Base-by-base conservation (phyloP, 2,888 invertebrate species). In the Pemphredon lugubris region DNA sequence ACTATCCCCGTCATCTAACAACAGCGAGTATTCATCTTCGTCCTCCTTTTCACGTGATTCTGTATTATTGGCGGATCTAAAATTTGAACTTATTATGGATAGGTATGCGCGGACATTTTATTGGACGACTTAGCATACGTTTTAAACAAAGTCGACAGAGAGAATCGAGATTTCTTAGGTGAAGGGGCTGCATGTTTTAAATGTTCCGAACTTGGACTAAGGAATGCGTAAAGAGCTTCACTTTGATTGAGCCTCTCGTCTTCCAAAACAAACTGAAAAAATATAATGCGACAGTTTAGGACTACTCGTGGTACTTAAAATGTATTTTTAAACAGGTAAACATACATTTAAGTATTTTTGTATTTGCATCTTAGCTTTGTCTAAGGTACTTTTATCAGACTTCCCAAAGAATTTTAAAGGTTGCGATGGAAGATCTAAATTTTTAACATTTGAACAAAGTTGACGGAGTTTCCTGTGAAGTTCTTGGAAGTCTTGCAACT, bases 191-290 rank as follows among this genome's bases (percentile, higher is more conserved):
- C 92, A 82, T 95, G 95, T 89, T 96, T 96, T 75, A 97, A 91
- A 90, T 96, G 96, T 87, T 97, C 96, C 0, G 97, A 96, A 88
- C 96, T 96, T 2, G 97, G 97, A 88, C 96, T 96, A n/a, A 97
- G 92, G 90, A 97, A 97, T 70, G 96, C 94, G 87, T 97, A 97
- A 76, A 97, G 92, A 55, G 96, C 95, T 91, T 97, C 97, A 87
- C 96, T 95, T 91, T 96, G 96, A 89, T 96, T 96, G 78, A 97
- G 91, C 81, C 94, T 92, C 73, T 97, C 97, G 86, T 97, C 96
- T 90, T 95, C 95, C 88, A 97, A 91, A 81, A 97, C 94, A 89
- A 95, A 95, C 96, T 97, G 89, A 51, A 81, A 74, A 61, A 23
- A 44, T 44, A 57, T 23, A 37, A 40, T 39, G 13, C 20, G 7